Evolutionary conservation across 1,140 invertebrate genomes (phyloP).

Genomic region (Gryllus bimaculatus): DNA sequence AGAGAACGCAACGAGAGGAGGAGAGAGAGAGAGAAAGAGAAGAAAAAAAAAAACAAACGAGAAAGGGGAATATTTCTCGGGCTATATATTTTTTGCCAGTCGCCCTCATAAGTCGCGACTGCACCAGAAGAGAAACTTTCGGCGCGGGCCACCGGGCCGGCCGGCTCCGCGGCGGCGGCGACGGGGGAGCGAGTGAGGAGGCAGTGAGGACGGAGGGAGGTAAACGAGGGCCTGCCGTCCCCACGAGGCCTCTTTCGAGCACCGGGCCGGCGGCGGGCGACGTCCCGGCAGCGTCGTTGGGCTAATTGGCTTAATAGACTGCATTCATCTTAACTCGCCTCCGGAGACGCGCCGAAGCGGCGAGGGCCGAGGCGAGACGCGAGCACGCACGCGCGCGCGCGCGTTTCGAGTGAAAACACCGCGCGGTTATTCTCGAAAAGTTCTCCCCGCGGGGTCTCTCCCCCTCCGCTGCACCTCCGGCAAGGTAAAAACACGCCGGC

Average conservation of each 20-base stretch:
- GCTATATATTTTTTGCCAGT: background rate
- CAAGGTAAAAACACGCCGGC: too few species aligned
- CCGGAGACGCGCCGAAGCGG: background rate
- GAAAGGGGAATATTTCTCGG: background rate
- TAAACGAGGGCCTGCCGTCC: background rate
- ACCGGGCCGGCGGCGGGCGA: background rate
- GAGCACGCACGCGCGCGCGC: too few species aligned
- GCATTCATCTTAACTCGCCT: slow-evolving; percentile 1
- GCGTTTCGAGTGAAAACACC: too few species aligned
- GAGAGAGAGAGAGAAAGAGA: background rate
- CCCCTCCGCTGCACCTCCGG: too few species aligned
- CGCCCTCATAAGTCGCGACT: background rate
- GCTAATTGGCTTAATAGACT: background rate
- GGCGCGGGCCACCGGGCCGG: too few species aligned
- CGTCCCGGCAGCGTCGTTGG: background rate
- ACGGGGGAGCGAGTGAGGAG: too few species aligned
- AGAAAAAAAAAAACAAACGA: too few species aligned
- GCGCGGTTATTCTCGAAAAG: too few species aligned
- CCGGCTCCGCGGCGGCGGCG: too few species aligned
- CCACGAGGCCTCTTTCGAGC: background rate
- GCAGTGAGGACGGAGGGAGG: background rate
- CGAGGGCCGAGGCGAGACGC: too few species aligned
- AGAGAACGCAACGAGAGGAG: too few species aligned
- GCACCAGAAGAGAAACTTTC: background rate
- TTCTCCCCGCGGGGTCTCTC: too few species aligned